These are phyloP conservation scores for Heptranchias perlo DNA, from an alignment of 2,113 vertebrate genomes.

Conservation along the genomic window DNA sequence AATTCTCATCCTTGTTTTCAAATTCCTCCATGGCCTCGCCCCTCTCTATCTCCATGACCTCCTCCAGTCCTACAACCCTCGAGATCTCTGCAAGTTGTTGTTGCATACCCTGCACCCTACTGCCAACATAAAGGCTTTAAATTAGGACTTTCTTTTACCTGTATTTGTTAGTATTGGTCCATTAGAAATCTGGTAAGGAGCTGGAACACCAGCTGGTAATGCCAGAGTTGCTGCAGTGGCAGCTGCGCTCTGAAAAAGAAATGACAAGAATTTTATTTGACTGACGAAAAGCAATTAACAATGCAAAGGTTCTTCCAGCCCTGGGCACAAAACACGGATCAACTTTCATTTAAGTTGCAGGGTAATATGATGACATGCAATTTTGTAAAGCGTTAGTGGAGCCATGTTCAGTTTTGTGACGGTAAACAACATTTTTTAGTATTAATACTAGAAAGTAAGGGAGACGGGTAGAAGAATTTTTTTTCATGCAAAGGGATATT, in stretches of 20 bases:
- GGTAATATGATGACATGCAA: background rate
- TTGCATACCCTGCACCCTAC: background rate
- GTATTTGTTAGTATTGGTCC: constrained; percentile 83
- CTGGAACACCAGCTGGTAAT: constrained; percentile 76
- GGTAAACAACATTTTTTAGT: background rate
- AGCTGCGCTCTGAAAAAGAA: constrained; percentile 80
- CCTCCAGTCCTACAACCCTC: no score
- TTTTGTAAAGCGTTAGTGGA: background rate
- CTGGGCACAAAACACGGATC: background rate
- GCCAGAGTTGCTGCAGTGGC: constrained; percentile 92
- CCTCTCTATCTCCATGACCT: no score
- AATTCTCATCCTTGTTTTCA: no score
- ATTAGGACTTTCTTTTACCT: constrained; percentile 57
- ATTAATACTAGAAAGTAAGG: background rate
- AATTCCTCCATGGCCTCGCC: no score
- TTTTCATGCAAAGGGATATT: background rate
- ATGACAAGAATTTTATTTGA: constrained; percentile 37
- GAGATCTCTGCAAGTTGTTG: no score
- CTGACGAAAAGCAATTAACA: background rate
- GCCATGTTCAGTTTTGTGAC: background rate
- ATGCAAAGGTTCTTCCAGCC: no score
- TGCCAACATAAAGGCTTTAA: background rate
- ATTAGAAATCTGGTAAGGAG: constrained; percentile 68
- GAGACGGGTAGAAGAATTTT: background rate
- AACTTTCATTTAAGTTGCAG: background rate